phyloP scores from a whole-genome alignment of 2,113 vertebrate species.

The Columbina picui region DNA sequence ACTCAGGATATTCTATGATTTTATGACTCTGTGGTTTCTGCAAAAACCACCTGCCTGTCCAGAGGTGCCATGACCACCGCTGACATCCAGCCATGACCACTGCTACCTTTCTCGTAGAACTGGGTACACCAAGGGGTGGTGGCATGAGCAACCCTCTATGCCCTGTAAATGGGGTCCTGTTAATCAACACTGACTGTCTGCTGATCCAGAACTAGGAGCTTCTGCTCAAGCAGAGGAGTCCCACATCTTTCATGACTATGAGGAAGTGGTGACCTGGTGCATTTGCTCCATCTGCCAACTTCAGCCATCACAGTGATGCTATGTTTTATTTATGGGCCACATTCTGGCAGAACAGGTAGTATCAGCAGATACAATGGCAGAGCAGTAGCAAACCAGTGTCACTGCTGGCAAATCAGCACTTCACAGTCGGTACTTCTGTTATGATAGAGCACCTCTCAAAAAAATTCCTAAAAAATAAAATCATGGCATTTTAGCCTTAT shows the following conservation, averaged over 20 bases:
- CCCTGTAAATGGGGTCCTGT: neutral
- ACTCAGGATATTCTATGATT: too few species aligned
- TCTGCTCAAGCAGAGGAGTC: neutral
- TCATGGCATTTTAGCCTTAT: neutral
- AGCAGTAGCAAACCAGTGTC: neutral
- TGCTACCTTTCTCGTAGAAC: neutral
- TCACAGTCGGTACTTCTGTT: neutral
- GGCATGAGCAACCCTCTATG: rapidly evolving
- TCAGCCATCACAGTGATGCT: rapidly evolving
- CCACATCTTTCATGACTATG: neutral
- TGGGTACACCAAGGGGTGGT: neutral
- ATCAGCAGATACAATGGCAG: neutral
- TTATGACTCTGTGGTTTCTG: neutral
- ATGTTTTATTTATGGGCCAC: neutral
- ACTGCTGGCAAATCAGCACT: neutral
- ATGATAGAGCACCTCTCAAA: neutral
- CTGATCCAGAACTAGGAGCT: neutral
- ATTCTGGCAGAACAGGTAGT: neutral
- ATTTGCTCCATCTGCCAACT: neutral
- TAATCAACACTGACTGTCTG: neutral
- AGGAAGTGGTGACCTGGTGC: neutral
- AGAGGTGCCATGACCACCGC: neutral
- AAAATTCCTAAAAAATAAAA: neutral
- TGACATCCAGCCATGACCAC: neutral
- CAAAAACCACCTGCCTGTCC: neutral